Percentiles rank a stretch among this genome's conserved stretches.
Evolutionary conservation across 2,113 vertebrate genomes (phyloP).

Genomic region (Tragelaphus scriptus): DNA sequence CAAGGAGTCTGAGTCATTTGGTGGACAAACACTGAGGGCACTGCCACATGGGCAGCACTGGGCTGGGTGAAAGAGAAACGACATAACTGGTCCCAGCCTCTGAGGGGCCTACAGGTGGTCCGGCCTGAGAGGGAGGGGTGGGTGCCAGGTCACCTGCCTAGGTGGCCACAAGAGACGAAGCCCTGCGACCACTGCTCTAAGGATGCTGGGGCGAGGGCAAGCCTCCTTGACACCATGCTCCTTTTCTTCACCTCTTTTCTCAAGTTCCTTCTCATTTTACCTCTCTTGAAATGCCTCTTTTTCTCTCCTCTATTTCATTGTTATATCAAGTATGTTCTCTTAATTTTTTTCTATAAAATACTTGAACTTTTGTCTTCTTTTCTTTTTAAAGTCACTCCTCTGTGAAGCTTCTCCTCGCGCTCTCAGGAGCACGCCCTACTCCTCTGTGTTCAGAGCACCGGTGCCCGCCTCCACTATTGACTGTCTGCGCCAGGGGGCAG

Average conservation of each 20-base stretch:
- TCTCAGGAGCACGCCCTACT: accelerated
- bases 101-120: neutral
- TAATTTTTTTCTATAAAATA: neutral
- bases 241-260: neutral
- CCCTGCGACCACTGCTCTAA: neutral
- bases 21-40: neutral
- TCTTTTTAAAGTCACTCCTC: neutral
- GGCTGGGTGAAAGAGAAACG: neutral
- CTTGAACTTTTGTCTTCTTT: neutral
- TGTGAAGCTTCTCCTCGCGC: neutral
- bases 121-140: neutral
- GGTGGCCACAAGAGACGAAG: neutral
- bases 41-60: neutral
- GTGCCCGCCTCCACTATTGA: accelerated
- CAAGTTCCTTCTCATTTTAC: neutral
- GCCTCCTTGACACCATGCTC: accelerated
- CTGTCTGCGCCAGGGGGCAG: accelerated
- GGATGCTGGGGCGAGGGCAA: neutral
- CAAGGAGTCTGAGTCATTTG: neutral
- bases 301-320: neutral
- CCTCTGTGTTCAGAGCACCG: neutral
- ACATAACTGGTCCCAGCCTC: neutral
- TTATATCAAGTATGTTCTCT: neutral
- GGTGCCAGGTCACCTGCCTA: neutral
- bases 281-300: neutral